Evolutionary conservation across 2,797 vertebrate species (phyloP).

Genomic region (Galagoides demidoff): DNA sequence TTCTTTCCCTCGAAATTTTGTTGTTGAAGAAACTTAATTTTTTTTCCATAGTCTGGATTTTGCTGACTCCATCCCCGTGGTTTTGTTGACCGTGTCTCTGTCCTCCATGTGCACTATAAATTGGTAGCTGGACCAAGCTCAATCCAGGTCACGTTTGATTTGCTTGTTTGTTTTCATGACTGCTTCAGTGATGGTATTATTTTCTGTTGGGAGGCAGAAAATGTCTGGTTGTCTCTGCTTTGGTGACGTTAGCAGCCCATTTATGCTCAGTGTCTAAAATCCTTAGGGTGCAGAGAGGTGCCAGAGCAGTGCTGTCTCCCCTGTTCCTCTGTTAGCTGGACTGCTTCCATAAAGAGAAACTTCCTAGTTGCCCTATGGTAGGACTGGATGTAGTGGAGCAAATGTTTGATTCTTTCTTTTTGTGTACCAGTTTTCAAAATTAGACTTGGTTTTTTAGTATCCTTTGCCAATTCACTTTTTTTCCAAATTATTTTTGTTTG

Average conservation of each 20-base stretch:
- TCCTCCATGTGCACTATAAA: rapidly evolving
- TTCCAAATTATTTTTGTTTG: background rate
- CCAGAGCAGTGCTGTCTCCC: rapidly evolving
- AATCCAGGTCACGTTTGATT: background rate
- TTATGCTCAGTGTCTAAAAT: background rate
- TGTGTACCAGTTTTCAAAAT: background rate
- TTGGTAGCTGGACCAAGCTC: background rate
- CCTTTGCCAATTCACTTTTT: background rate
- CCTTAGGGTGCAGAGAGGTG: background rate
- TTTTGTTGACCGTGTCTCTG: background rate
- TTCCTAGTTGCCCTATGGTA: rapidly evolving
- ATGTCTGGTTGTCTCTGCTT: background rate
- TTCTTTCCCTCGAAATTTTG: background rate
- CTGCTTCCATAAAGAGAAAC: background rate
- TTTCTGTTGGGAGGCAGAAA: background rate
- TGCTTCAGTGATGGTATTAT: rapidly evolving
- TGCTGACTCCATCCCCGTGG: background rate
- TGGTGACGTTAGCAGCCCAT: background rate
- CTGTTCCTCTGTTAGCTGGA: background rate
- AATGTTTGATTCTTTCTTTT: background rate
- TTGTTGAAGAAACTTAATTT: background rate
- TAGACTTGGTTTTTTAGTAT: background rate
- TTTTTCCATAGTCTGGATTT: background rate
- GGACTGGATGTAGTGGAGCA: background rate
- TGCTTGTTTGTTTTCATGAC: background rate